Evolutionary conservation across 2,797 vertebrate genomes (phyloP), one percentile per base, ranked within the genome.

Genomic region (Microhierax caerulescens): DNA sequence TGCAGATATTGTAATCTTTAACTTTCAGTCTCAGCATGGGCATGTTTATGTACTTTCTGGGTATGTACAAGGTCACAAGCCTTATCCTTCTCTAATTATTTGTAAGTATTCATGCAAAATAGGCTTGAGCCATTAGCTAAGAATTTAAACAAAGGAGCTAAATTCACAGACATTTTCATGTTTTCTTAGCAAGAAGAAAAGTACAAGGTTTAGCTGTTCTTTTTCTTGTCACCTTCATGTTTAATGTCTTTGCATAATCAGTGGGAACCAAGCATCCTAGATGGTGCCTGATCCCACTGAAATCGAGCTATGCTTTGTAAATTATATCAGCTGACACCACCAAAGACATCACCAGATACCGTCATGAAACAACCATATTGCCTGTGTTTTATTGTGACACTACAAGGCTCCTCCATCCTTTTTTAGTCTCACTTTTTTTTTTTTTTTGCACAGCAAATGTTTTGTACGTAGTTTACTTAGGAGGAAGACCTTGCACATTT

Each of bases 351-450:
- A 30, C 13, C 25, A 10, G 47, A 30, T 25, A 30, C 11, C 28
- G 3, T 7, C 2, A 1, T 1, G 0, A n/a, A 27, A 51, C 1
- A 1, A n/a, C 13, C 2, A 0, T 6, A 28, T 13, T 1, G 2
- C 24, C 23, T 27, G 24, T 21, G n/a, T 27, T 59, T 77, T 60
- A 20, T 59, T 19, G 17, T 5, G 24, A n/a, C 15, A 12, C 11
- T 13, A 25, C 47, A 37, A n/a, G 10, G n/a, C 19, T 13, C 14
- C 34, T 67, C 36, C 32, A 18, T 11, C 34, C 18, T 30, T 43
- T 30, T n/a, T 48, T 34, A 11, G 14, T 36, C 22, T 34, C 23
- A 21, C 18, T 22, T 47, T 15, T n/a, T n/a, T n/a, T n/a, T n/a
- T n/a, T n/a, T n/a, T n/a, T 15, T 28, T 30, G 3, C 24, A 11